A percentile compares a stretch with the other conserved stretches of the same genome.
Conservation (phyloP, 2,113 vertebrate species). For the Myrmophylax atrothorax region DNA sequence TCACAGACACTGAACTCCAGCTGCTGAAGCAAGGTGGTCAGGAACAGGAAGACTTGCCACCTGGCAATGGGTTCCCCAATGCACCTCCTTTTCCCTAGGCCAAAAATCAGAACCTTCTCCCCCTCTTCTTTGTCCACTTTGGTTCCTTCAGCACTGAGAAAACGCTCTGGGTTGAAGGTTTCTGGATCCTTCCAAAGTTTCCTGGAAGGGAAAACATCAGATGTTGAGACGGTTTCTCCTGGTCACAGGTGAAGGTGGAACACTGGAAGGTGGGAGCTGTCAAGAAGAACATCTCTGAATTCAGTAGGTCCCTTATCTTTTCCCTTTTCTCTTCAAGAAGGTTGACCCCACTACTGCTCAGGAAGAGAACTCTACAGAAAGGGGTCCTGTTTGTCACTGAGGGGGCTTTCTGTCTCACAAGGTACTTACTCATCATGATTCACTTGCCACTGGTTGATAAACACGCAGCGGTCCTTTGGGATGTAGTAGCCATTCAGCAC, state of each 20-base stretch:
- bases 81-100: conserved; percentile 91
- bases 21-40: conserved; percentile 87
- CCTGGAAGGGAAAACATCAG: conserved; percentile 60
- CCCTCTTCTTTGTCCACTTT: conserved; percentile 76
- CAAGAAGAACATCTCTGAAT: neutral
- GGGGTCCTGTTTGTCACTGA: accelerated
- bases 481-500: conserved; percentile 85
- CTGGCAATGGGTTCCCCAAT: conserved; percentile 85
- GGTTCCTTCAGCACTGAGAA: conserved; percentile 78
- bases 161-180: conserved; percentile 85
- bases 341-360: neutral
- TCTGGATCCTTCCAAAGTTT: conserved; percentile 88
- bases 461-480: conserved; percentile 86
- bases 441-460: conserved; percentile 92
- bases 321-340: neutral
- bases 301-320: neutral
- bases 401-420: neutral
- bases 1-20: conserved; percentile 74
- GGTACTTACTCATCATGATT: conserved; percentile 89
- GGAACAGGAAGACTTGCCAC: conserved; percentile 88
- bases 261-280: neutral
- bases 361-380: neutral
- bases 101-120: conserved; percentile 84
- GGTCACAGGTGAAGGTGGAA: accelerated
- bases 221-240: neutral